phyloP scores from a whole-genome alignment of 2,797 vertebrate species.

The Falco columbarius region DNA sequence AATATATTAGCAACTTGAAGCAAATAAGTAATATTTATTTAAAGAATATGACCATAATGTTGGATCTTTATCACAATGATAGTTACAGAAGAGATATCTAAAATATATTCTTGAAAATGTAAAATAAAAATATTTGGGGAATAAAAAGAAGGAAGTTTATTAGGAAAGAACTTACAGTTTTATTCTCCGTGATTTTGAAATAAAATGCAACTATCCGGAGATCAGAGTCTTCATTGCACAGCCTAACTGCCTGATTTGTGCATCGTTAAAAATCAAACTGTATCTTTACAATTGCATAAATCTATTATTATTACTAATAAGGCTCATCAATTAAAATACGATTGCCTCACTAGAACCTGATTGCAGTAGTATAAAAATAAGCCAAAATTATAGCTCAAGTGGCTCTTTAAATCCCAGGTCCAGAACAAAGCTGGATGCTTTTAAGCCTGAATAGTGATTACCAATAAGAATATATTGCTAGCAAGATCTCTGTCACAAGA shows the following conservation, averaged over 20 bases:
- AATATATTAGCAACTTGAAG: not conserved
- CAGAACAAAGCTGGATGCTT: not conserved
- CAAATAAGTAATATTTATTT: not conserved
- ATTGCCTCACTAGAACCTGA: not conserved
- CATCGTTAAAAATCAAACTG: constrained; percentile 20
- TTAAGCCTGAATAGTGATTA: not conserved
- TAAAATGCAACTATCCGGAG: not conserved
- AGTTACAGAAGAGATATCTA: not conserved
- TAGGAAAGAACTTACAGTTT: not conserved
- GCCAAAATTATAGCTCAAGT: not conserved
- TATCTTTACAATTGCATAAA: not conserved
- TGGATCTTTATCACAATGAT: not conserved
- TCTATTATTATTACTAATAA: not conserved
- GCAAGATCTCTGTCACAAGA: not conserved
- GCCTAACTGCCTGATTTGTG: not conserved
- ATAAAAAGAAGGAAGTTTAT: not conserved
- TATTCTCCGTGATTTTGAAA: not conserved
- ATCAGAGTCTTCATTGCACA: not conserved
- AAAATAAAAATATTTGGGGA: not conserved
- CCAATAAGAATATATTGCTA: not conserved
- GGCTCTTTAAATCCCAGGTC: not conserved
- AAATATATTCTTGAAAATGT: not conserved
- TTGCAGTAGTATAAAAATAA: not conserved
- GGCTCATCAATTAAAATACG: not conserved
- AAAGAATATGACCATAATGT: not conserved